Evolutionary conservation across 2,113 vertebrate species (phyloP).

Genomic region (Oreochromis niloticus): DNA sequence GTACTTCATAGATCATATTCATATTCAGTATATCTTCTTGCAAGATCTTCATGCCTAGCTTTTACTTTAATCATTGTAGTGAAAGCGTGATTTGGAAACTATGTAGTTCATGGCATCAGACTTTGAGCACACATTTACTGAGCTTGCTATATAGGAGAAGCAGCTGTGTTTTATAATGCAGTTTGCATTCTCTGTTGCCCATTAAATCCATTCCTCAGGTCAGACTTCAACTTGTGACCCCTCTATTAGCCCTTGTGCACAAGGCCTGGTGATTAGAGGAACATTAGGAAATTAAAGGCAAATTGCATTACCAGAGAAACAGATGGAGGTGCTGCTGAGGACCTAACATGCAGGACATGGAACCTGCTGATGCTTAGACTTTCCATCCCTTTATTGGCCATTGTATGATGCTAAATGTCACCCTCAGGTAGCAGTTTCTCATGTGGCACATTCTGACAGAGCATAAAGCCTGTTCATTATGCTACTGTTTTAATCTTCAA

Average conservation of each 20-base stretch:
- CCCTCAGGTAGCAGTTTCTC: constrained; percentile 42
- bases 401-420: constrained; percentile 56
- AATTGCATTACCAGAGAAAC: constrained; percentile 76
- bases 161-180: constrained; percentile 67
- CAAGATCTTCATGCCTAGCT: neutral
- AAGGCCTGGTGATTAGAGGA: constrained; percentile 72
- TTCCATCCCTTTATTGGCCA: constrained; percentile 32
- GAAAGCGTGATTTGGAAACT: neutral
- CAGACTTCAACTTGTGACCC: constrained; percentile 70
- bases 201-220: constrained; percentile 73
- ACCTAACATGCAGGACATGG: constrained; percentile 47
- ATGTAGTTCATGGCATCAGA: neutral
- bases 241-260: constrained; percentile 71
- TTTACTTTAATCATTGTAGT: neutral
- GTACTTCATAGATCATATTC: neutral
- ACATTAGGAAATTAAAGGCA: constrained; percentile 79
- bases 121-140: neutral
- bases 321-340: constrained; percentile 67
- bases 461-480: constrained; percentile 18
- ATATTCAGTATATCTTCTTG: neutral
- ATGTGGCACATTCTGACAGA: constrained; percentile 32
- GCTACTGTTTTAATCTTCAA: constrained; percentile 12
- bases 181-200: constrained; percentile 71
- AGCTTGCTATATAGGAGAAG: constrained; percentile 27
- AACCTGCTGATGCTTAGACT: constrained; percentile 65